Evolutionary conservation across 2,888 invertebrate genomes (phyloP).

Genomic region (Podotricha telesiphe): DNA sequence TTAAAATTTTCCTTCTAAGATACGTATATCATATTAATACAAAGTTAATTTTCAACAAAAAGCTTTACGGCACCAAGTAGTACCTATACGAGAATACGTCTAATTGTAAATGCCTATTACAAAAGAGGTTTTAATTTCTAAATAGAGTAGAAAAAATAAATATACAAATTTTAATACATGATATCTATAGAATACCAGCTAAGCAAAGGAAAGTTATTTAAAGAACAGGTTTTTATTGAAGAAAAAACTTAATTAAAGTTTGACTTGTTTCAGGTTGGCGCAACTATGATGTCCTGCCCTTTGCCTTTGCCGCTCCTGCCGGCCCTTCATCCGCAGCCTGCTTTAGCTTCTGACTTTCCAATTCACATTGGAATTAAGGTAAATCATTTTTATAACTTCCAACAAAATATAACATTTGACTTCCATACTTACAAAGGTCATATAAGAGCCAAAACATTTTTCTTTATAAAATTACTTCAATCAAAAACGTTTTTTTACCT

Average conservation of each 20-base stretch:
- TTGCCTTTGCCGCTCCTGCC: conserved; percentile 85
- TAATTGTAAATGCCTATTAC: too few relatives aligned
- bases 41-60: background rate
- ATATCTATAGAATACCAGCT: background rate
- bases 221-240: background rate
- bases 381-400: conserved; percentile 46
- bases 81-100: too few relatives aligned
- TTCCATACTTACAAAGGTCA: background rate
- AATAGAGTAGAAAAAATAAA: too few relatives aligned
- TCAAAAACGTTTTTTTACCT: background rate
- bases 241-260: conserved; percentile 1
- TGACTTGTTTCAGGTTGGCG: conserved; percentile 67
- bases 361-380: conserved; percentile 87
- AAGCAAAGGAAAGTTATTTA: background rate
- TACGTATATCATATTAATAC: background rate
- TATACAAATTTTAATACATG: too few relatives aligned
- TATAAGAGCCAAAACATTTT: background rate
- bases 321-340: conserved; percentile 84
- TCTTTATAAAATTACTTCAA: conserved; percentile 3
- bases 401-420: background rate
- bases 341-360: conserved; percentile 84
- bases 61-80: too few relatives aligned
- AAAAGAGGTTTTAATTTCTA: too few relatives aligned
- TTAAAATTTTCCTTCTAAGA: background rate
- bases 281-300: conserved; percentile 87